Conservation (phyloP, 2,113 vertebrate species). For the Gavia stellata region DNA sequence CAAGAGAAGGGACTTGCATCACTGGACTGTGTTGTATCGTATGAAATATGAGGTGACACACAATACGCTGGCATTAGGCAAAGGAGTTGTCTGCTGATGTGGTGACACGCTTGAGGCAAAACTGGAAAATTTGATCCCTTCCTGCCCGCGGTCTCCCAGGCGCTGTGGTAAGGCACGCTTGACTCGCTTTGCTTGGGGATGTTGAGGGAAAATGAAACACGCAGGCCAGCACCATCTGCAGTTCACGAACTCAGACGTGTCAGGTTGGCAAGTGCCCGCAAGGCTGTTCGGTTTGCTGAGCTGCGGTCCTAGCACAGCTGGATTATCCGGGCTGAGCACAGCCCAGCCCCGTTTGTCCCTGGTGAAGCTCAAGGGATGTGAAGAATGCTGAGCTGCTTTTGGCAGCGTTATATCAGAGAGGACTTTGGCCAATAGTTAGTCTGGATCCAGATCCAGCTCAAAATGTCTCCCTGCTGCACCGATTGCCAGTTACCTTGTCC, state of each 20-base stretch:
- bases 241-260: not conserved
- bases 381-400: constrained; percentile 34
- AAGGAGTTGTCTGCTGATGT: constrained; percentile 59
- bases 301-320: not conserved
- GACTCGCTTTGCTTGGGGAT: not conserved
- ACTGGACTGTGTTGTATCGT: not conserved
- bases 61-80: constrained; percentile 43
- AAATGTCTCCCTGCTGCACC: not conserved
- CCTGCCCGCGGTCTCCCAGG: not conserved
- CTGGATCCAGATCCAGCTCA: constrained; percentile 5
- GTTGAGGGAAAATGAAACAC: not conserved
- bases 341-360: not conserved
- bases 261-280: not conserved
- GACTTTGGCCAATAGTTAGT: not conserved
- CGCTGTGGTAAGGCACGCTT: not conserved
- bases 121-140: constrained; percentile 61
- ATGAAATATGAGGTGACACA: constrained; percentile 64
- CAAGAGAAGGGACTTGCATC: not conserved
- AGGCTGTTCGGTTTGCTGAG: not conserved
- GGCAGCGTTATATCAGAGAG: not conserved
- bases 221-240: not conserved
- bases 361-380: not conserved
- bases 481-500: not conserved
- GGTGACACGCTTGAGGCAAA: constrained; percentile 56
- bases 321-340: not conserved